Evolutionary conservation across 2,888 invertebrate genomes (phyloP), one percentile per base, ranked within the genome.

Genomic region (Coecobrya sp.): DNA sequence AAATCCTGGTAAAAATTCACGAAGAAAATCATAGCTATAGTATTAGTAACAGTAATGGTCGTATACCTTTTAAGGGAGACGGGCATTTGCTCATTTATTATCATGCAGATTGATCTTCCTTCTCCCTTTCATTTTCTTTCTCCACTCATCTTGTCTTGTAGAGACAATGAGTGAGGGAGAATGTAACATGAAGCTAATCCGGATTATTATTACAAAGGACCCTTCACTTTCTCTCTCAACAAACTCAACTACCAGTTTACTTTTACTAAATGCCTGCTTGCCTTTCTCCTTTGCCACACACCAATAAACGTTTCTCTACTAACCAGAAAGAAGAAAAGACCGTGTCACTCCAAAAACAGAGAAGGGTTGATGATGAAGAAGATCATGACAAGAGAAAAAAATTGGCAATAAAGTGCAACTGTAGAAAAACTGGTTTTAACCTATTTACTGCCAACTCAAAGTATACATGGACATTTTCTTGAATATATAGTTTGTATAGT

Each of bases 381-480:
- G 73, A 73, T 42, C 19, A 42, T 65, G 85, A 42, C 22, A 70
- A 55, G 30, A 68, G 49, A 73, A 76, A 76, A 87, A 87, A 76
- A 87, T 65, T 76, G 87, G 70, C 76, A 55, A 76, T 87, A 86
- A 86, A 86, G 25, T 86, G 86, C 86, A 86, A 55, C 86, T 49
- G 70, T 73, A 73, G n/a, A 73, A 73, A 73, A 62, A 16, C 65
- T 36, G 42, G 4, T 68, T 2, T 30, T 68, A n/a, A 8, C 25
- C 22, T 8, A 1, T 62, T 36, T 36, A 8, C 25, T 19, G 7
- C 13, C 19, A n/a, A 49, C 3, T 13, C 55, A 16, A 19, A 19
- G 55, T n/a, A 55, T 55, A n/a, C n/a, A n/a, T 19, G n/a, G 55
- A 4, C 65, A 11, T 65, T 65, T 65, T 65, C 16, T 25, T 65